phyloP scores from a whole-genome alignment of 2,113 vertebrate species.

The Emydocephalus ijimae region DNA sequence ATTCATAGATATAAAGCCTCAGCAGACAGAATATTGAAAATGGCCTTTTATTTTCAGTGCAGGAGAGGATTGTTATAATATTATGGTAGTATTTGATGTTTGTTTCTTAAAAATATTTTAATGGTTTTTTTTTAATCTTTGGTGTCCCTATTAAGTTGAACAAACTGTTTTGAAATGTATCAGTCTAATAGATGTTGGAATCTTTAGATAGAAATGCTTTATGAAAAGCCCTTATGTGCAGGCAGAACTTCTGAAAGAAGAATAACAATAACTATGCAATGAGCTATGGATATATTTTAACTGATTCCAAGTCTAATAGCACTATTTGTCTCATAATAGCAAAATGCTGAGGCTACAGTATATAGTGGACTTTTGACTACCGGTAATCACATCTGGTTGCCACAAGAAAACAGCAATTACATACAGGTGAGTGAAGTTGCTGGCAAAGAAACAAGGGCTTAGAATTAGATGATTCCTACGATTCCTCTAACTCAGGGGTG shows the following conservation, averaged over 20 bases:
- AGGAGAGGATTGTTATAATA: background rate
- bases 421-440: background rate
- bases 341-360: background rate
- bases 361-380: background rate
- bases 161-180: background rate
- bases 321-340: background rate
- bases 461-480: background rate
- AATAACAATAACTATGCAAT: background rate
- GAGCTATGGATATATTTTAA: background rate
- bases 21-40: background rate
- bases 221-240: background rate
- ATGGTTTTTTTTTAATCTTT: background rate
- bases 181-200: background rate
- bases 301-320: background rate
- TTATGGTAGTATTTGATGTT: background rate
- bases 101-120: background rate
- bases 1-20: background rate
- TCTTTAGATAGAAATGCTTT: background rate
- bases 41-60: background rate
- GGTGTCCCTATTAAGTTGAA: background rate
- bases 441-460: background rate
- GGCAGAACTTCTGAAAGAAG: background rate
- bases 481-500: background rate
- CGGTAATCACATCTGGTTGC: background rate
- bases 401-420: background rate